Percentiles rank a stretch among this genome's conserved stretches.
These are phyloP conservation scores for Euura saliciscinereae DNA, from an alignment of 1,140 invertebrate species.

Conservation along the genomic window DNA sequence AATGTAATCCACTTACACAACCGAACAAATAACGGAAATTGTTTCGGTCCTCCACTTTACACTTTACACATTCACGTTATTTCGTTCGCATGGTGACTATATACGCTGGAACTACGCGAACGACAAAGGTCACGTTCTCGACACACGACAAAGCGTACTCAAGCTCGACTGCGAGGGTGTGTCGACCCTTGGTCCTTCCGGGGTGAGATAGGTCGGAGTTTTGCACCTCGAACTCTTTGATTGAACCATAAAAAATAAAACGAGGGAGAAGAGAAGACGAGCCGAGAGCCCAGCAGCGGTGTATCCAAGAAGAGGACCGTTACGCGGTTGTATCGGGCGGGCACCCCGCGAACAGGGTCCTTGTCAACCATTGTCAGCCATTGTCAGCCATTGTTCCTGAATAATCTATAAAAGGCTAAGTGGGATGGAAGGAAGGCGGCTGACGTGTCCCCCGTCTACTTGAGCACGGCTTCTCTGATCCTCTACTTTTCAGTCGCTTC, in stretches of 20 bases:
- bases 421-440: constrained; percentile 42
- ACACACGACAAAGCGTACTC: not conserved
- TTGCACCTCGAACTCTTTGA: not conserved
- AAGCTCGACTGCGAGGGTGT: no score
- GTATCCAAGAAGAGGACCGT: not conserved
- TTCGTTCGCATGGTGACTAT: no score
- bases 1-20: no score
- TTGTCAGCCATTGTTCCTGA: constrained; percentile 49
- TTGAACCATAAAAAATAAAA: constrained; percentile 1
- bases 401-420: constrained; percentile 60
- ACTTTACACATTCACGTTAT: no score
- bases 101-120: not conserved
- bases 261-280: no score
- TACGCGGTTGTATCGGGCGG: not conserved
- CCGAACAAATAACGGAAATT: no score
- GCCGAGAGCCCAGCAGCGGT: not conserved
- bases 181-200: not conserved
- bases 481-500: constrained; percentile 49
- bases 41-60: no score
- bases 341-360: constrained; percentile 27
- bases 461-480: constrained; percentile 56
- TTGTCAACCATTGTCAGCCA: constrained; percentile 28
- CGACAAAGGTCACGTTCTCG: not conserved
- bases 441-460: constrained; percentile 59
- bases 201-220: not conserved